Conservation (phyloP, 1,140 invertebrate species). For the Telenomus remus region DNA sequence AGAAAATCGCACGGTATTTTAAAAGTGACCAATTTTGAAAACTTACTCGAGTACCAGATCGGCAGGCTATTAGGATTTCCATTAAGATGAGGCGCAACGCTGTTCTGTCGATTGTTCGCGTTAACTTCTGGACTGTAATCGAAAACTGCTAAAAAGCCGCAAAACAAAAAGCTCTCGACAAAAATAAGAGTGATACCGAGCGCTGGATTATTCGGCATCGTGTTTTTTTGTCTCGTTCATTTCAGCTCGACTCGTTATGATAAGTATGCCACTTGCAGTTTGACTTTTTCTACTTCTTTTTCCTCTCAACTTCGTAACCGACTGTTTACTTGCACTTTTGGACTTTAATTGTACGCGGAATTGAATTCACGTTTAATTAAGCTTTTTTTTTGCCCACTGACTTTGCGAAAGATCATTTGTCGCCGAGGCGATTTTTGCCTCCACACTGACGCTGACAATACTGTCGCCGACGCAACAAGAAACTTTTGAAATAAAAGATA, state of each 20-base stretch:
- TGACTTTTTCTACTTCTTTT: conserved; percentile 7
- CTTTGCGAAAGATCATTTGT: conserved; percentile 9
- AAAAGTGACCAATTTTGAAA: conserved; percentile 6
- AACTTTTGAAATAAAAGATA: conserved; percentile 53
- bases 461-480: conserved; percentile 6
- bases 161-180: conserved; percentile 68
- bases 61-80: conserved; percentile 63
- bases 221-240: conserved; percentile 12
- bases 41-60: conserved; percentile 68
- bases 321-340: conserved; percentile 3
- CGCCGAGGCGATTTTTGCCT: conserved; percentile 6
- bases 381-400: conserved; percentile 10
- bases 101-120: conserved; percentile 62
- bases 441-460: conserved; percentile 32
- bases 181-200: conserved; percentile 65
- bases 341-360: conserved; percentile 1
- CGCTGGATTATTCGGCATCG: conserved; percentile 43
- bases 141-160: conserved; percentile 67
- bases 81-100: conserved; percentile 65
- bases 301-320: neutral
- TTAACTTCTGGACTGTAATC: conserved; percentile 66
- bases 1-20: too few relatives aligned
- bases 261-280: conserved; percentile 9
- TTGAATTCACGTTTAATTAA: conserved; percentile 26
- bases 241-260: conserved; percentile 7